Base-by-base conservation (phyloP, 2,888 invertebrate genomes). In the Cynaeus angustus region DNA sequence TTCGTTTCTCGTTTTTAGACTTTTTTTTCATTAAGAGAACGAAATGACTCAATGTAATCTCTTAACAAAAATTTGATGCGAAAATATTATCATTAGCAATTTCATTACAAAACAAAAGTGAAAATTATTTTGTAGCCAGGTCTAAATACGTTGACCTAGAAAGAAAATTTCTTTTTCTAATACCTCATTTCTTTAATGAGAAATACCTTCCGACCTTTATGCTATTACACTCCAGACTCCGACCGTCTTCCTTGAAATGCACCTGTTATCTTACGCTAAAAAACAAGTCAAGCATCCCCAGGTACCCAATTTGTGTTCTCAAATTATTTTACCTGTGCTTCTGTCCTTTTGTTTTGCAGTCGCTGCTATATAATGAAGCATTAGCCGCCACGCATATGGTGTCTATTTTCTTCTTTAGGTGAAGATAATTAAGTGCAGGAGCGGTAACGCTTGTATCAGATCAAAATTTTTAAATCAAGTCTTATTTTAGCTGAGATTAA, bases 291-390 rank as follows among this genome's bases (percentile, higher is more conserved):
- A 28, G 6, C 8, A 2, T 16, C 28, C 28, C 48, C 10, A n/a
- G 46, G 46, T 26, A 50, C n/a, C 48, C 48, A 50, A 50, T 50
- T 50, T 50, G 48, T 50, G 48, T 16, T 28, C 12, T 50, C 41
- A 10, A 28, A 21, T 50, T 46, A 14, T 46, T 28, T 50, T 50
- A 50, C 48, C 48, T 50, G 48, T 10, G 26, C 10, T 21, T 46
- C 14, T 13, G n/a, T 28, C 26, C 12, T 50, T 50, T 50, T 50
- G 48, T 50, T 50, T 50, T 50, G 48, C 48, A 28, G 48, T 5
- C 28, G 16, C 26, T 50, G 16, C 9, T 3, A 9, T 50, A 28
- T 50, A 50, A 50, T 50, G 48, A 50, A 50, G 12, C 28, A 50
- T 50, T 50, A 50, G 6, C 16, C 48, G 48, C 48, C 21, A 6